Conservation (phyloP, 2,797 vertebrate genomes). For the Alca torda region DNA sequence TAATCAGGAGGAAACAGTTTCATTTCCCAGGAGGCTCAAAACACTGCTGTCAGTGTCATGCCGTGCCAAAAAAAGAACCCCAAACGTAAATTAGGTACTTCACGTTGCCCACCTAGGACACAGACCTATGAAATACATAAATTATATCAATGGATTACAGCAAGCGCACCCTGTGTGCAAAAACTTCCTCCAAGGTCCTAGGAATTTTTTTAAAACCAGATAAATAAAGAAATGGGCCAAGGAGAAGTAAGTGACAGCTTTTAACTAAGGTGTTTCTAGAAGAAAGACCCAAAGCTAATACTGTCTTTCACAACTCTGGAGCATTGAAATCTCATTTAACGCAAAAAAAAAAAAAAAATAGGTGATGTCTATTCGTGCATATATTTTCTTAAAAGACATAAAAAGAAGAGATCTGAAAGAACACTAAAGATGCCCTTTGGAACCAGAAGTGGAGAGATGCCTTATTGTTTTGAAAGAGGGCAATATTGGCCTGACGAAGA, state of each 20-base stretch:
- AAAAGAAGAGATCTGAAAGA: neutral
- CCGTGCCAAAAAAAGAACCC: neutral
- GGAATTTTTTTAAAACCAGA: neutral
- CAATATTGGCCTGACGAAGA: neutral
- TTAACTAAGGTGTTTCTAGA: neutral
- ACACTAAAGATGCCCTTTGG: neutral
- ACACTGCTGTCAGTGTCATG: neutral
- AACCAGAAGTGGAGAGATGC: neutral
- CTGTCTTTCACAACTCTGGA: neutral
- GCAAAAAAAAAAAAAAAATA: neutral
- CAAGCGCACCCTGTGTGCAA: neutral
- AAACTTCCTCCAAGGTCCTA: neutral
- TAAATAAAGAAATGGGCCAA: neutral
- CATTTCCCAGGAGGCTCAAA: neutral
- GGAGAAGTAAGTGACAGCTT: neutral
- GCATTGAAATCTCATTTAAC: neutral
- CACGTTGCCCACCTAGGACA: neutral
- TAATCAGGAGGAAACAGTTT: neutral
- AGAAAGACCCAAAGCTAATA: neutral
- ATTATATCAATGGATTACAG: neutral
- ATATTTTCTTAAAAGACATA: neutral
- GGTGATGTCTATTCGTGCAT: neutral
- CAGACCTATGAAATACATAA: neutral
- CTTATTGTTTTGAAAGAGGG: neutral
- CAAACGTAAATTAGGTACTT: neutral